Evolutionary conservation across 2,888 invertebrate genomes (phyloP), one percentile per base, ranked within the genome.

Genomic region (Pollenia amentaria): DNA sequence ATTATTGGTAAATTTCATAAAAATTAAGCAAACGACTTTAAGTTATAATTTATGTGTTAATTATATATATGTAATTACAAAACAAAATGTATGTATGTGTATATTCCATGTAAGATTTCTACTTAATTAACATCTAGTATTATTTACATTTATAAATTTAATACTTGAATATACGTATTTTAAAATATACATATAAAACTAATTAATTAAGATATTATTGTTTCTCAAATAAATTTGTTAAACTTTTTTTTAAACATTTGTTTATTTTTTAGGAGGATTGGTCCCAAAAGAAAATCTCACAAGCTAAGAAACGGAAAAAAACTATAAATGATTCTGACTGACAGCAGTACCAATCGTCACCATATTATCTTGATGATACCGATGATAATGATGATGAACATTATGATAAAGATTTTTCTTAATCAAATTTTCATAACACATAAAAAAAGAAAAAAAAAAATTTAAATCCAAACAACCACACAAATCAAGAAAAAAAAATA

Each of bases 231-330:
- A 53, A 78, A 65, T 57, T 29, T 65, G 21, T 72, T 78, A 79
- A 67, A 53, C 44, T 51, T 9, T 62, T 29, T 70, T 57, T 73
- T 57, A 57, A 76, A 67, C 55, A 80, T 53, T 38, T 76, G 62
- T 80, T 87, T 87, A 85, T 53, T 73, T 91, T 89, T 96, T 96
- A 98, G 92, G 98, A 98, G 94, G 98, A 97, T 94, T 96, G 97
- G 92, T 96, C 97, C 38, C 97, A 97, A 94, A 97, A 97, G 90
- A 97, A 97, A 90, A 89, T 91, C 44, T 89, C 91, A 94, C 97
- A 97, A 94, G 96, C 97, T 88, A 98, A 98, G 94, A 97, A 97
- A 92, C 95, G 98, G 94, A 97, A 97, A 96, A 97, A 97, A 95
- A 96, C 97, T 83, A 96, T 97, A 12, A 93, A 97, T 89, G 98